phyloP scores from a whole-genome alignment of 1,140 invertebrate genomes.

The Orussus abietinus region DNA sequence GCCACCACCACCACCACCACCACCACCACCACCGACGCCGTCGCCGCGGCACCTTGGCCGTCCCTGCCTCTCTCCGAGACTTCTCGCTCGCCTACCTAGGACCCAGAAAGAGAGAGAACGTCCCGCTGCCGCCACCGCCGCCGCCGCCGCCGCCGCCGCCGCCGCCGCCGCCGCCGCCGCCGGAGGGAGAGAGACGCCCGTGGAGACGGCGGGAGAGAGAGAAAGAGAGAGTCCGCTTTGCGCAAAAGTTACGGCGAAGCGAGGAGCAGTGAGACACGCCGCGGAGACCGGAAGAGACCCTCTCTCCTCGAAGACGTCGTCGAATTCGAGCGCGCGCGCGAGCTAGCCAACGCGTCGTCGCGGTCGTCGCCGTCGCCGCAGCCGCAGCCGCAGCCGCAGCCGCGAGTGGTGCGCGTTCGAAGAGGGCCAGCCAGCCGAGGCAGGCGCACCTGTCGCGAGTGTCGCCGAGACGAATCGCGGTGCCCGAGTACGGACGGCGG shows the following conservation, averaged over 20 bases:
- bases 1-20: slow-evolving; percentile 12
- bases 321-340: slow-evolving; percentile 13
- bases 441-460: no score
- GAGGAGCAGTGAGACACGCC: slow-evolving; percentile 39
- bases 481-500: no score
- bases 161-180: slow-evolving; percentile 11
- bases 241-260: slow-evolving; percentile 43
- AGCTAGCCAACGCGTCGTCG: slow-evolving; percentile 10
- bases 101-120: slow-evolving; percentile 28
- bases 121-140: no score
- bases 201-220: slow-evolving; percentile 21
- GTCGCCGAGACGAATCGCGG: no score
- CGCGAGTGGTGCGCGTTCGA: slow-evolving; percentile 10
- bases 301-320: slow-evolving; percentile 30
- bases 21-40: slow-evolving; percentile 16
- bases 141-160: slow-evolving; percentile 8
- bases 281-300: slow-evolving; percentile 46
- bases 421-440: slow-evolving; percentile 24
- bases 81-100: slow-evolving; percentile 30
- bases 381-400: slow-evolving; percentile 9
- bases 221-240: slow-evolving; percentile 32
- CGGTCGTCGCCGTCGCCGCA: slow-evolving; percentile 1
- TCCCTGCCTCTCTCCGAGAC: slow-evolving; percentile 26
- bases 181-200: slow-evolving; percentile 17
- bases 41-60: slow-evolving; percentile 15